Evolutionary conservation across 2,113 vertebrate species (phyloP), one percentile per base, ranked within the genome.

Genomic region (Lanius collurio): DNA sequence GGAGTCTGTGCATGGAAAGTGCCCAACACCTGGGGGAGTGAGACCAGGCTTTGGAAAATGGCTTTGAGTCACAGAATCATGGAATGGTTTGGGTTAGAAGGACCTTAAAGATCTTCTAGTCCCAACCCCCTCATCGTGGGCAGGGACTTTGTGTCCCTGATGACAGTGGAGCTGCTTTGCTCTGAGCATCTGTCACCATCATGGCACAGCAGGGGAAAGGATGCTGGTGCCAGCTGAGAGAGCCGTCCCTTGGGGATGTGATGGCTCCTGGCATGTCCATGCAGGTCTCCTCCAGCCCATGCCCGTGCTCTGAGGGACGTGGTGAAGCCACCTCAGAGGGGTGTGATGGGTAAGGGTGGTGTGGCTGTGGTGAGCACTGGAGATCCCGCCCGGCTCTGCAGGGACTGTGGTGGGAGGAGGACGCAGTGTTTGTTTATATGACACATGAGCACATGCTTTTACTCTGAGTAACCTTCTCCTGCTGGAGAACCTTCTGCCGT

Each of bases 401-500:
- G 94, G 21, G 31, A 30, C 18, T 35, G 59, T 24, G 94, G 83
- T 62, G 63, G 76, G 63, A 86, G 94, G 94, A 92, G 79, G 88
- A 88, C 42, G 22, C 75, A 28, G 60, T 1, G 39, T 35, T 80
- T 67, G 93, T 79, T 67, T 81, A 39, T 22, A 1, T 94, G 92
- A 94, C 90, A 90, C 89, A 92, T 0, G 8, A 28, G 10, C 68
- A 44, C 44, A n/a, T 90, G 71, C n/a, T 90, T 96, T 59, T 59
- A 19, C 49, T n/a, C 56, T 90, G 90, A 94, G 75, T 85, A 90
- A 96, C 82, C 93, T 94, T n/a, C 69, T 91, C 73, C 77, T 91
- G 52, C 8, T 41, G 24, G 44, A 20, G 52, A 9, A 15, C 30
- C 53, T 85, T 62, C 78, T 57, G 1, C 63, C 47, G 4, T 33